Base-by-base conservation (phyloP, 2,797 vertebrate genomes). In the Taenioides sp. region DNA sequence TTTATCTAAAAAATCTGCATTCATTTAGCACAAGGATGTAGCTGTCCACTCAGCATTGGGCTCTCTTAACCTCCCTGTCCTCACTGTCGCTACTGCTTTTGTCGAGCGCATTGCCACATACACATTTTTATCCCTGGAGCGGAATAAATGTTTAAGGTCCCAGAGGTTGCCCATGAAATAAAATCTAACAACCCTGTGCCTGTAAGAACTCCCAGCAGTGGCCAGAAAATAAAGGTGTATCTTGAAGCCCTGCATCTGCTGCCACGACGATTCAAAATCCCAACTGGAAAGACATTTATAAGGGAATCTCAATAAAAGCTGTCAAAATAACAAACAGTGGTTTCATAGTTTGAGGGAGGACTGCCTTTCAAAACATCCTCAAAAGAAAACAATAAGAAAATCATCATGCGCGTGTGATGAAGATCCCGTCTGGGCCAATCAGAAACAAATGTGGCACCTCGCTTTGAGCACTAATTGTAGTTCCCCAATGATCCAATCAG, bases 81-180 rank as follows among this genome's bases (percentile, higher is more conserved):
- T 74, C 64, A 10, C 67, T 81, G 64, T 34, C 70, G 76, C 63
- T 69, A 14, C 57, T 74, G 27, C 71, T 47, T 78, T 74, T 59
- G 72, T 79, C 73, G 70, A 77, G 84, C 78, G 81, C 74, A 60
- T 68, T 80, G 74, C 84, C 83, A 72, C 79, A 76, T 34, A 57
- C 73, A 81, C 73, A 75, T 77, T 65, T 76, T 59, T 84, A 76
- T 85, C 86, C 79, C 85, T 69, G 74, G 77, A 84, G 87, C 82
- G 80, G 81, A 85, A 87, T 88, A 87, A 87, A 87, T 89, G 84
- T 86, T 82, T 82, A 72, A 85, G 83, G 86, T 91, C 83, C 69
- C 77, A 1, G 72, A 86, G 81, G 81, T 88, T 82, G 80, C 65
- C 65, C 68, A 80, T 86, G 71, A 86, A 89, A 89, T 90, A 84